phyloP scores from a whole-genome alignment of 1,140 invertebrate genomes.

The Pseudomyrmex pallidus region DNA sequence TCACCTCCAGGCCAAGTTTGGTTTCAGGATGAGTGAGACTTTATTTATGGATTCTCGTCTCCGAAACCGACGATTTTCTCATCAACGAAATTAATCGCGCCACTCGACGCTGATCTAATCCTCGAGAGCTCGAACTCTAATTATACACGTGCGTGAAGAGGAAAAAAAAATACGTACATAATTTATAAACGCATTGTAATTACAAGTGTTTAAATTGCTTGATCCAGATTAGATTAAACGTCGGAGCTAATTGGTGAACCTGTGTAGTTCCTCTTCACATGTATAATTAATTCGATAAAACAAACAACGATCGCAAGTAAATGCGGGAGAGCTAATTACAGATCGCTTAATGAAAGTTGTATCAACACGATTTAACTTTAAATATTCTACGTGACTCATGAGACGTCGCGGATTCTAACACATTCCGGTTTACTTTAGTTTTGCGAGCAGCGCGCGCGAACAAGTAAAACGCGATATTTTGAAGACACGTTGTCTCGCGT shows the following conservation, averaged over 20 bases:
- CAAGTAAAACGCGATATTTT: neutral
- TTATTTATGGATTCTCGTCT: conserved; percentile 79
- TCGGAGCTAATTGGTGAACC: too few relatives aligned
- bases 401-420: neutral
- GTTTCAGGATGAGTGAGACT: conserved; percentile 78
- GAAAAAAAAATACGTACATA: too few relatives aligned
- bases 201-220: too few relatives aligned
- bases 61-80: conserved; percentile 52
- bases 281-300: too few relatives aligned
- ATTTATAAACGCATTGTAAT: too few relatives aligned
- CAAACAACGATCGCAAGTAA: neutral
- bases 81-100: conserved; percentile 3
- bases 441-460: neutral
- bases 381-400: neutral
- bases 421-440: neutral
- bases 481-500: neutral
- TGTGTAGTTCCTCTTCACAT: neutral
- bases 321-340: neutral
- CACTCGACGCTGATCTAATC: neutral
- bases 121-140: too few relatives aligned
- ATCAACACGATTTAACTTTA: neutral
- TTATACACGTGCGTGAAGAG: too few relatives aligned
- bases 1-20: conserved; percentile 77
- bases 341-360: neutral
- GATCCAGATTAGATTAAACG: too few relatives aligned